A percentile compares a stretch with the other conserved stretches of the same genome.
Evolutionary conservation across 2,797 vertebrate species (phyloP).

Genomic region (Chelidonichthys spinosus): DNA sequence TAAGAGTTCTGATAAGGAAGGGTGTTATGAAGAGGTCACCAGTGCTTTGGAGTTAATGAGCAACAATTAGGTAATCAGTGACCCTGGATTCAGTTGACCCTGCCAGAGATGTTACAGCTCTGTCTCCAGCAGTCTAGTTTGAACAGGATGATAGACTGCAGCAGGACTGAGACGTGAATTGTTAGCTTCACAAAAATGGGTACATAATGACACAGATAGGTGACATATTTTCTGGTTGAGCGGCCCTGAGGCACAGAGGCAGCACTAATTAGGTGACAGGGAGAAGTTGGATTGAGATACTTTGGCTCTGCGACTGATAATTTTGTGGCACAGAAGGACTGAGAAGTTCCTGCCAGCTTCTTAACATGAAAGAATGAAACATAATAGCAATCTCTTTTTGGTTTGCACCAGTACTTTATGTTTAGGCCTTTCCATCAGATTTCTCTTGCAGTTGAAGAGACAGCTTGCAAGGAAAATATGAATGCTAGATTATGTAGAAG

Average conservation of each 20-base stretch:
- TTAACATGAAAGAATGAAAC: neutral
- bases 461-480: neutral
- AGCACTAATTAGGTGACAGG: constrained; percentile 66
- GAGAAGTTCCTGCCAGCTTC: constrained; percentile 17
- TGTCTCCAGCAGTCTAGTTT: constrained; percentile 46
- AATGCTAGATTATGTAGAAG: neutral
- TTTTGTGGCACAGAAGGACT: constrained; percentile 10
- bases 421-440: neutral
- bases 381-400: neutral
- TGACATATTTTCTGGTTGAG: constrained; percentile 70
- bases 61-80: constrained; percentile 75
- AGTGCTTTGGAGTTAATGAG: constrained; percentile 68
- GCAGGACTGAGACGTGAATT: constrained; percentile 37
- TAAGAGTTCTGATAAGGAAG: constrained; percentile 25
- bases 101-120: constrained; percentile 20
- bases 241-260: constrained; percentile 44
- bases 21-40: constrained; percentile 43
- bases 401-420: neutral
- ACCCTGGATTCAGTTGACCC: constrained; percentile 45
- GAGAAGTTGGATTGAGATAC: constrained; percentile 32
- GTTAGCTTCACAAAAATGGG: constrained; percentile 43
- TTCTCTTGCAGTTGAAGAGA: neutral
- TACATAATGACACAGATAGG: constrained; percentile 66
- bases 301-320: constrained; percentile 1
- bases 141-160: constrained; percentile 48